Conservation (phyloP, 2,797 vertebrate species). For the Labeo calbasu region DNA sequence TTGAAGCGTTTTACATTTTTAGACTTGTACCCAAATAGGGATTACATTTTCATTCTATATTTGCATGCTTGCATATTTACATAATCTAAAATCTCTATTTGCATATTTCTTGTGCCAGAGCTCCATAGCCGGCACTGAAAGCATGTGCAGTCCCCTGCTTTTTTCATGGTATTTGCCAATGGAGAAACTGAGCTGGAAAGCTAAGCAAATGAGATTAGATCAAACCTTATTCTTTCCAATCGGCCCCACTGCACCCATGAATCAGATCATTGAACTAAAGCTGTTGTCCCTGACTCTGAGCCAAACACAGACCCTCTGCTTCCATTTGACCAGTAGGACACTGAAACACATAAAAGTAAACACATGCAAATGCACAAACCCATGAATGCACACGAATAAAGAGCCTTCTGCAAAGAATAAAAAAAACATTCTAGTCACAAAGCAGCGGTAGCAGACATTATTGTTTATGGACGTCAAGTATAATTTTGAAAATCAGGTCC, state of each 20-base stretch:
- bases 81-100: slow-evolving; percentile 51
- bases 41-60: slow-evolving; percentile 44
- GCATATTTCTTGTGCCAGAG: slow-evolving; percentile 35
- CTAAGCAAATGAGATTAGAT: slow-evolving; percentile 68
- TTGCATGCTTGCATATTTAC: slow-evolving; percentile 49
- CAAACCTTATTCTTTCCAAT: slow-evolving; percentile 41
- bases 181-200: slow-evolving; percentile 65
- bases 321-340: slow-evolving; percentile 44
- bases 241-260: slow-evolving; percentile 37
- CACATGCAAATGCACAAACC: slow-evolving; percentile 39
- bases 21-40: slow-evolving; percentile 30
- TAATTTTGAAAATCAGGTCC: slow-evolving; percentile 21
- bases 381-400: slow-evolving; percentile 28
- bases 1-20: slow-evolving; percentile 33
- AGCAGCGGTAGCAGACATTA: background rate
- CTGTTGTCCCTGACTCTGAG: slow-evolving; percentile 37
- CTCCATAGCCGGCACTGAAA: slow-evolving; percentile 45
- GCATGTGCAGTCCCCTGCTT: slow-evolving; percentile 57
- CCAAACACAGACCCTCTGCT: slow-evolving; percentile 42
- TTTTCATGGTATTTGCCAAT: slow-evolving; percentile 68
- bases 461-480: slow-evolving; percentile 20
- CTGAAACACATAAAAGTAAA: slow-evolving; percentile 24
- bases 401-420: background rate
- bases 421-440: slow-evolving; percentile 9
- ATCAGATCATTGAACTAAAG: slow-evolving; percentile 51